phyloP scores from a whole-genome alignment of 2,113 vertebrate species.

The Apteryx owenii region DNA sequence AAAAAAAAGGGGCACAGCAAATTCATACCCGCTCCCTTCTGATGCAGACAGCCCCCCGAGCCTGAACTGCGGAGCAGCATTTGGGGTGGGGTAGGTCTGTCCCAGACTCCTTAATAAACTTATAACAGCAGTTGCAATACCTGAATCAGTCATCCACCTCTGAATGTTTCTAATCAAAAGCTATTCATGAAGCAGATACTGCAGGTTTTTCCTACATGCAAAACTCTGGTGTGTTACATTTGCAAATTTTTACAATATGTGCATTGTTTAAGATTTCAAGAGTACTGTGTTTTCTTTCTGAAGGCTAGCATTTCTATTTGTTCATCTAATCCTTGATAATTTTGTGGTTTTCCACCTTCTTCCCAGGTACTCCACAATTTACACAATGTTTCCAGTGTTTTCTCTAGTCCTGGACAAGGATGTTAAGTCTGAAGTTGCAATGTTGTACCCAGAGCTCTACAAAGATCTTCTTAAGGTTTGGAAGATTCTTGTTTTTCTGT shows the following conservation, averaged over 20 bases:
- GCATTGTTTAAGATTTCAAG: neutral
- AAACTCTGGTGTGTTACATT: neutral
- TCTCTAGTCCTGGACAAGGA: constrained; percentile 98
- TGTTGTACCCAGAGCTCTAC: constrained; percentile 97
- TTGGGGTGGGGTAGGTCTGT: neutral
- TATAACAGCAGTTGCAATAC: neutral
- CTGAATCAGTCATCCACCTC: neutral
- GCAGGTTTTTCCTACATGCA: neutral
- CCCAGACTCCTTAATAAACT: neutral
- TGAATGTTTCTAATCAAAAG: neutral
- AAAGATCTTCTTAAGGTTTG: constrained; percentile 96
- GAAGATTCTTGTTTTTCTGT: neutral
- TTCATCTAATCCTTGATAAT: neutral
- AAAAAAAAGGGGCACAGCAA: neutral
- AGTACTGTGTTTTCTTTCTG: neutral
- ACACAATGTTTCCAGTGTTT: constrained; percentile 99
- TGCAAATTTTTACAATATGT: neutral
- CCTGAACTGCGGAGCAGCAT: neutral
- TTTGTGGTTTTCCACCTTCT: neutral
- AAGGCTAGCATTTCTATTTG: neutral
- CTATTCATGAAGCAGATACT: neutral
- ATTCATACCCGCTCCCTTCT: neutral
- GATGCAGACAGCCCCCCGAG: neutral
- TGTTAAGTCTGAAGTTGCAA: constrained; percentile 97
- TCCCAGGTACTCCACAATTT: constrained; percentile 93